Conservation (phyloP, 1,140 invertebrate species). For the Pteromalus puparum region DNA sequence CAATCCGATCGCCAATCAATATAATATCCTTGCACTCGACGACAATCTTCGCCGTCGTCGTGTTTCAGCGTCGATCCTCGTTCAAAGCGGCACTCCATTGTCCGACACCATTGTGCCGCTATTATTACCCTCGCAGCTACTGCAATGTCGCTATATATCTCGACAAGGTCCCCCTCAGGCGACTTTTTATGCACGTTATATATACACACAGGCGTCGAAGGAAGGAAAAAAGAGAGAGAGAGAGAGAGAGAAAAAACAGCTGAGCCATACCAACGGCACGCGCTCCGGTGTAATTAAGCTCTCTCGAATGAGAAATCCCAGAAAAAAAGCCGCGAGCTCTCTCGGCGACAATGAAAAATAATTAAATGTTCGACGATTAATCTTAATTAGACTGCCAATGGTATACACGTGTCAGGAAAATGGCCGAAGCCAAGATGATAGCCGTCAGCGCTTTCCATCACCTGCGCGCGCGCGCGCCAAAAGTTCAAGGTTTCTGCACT, state of each 20-base stretch:
- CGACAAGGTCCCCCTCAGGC: neutral
- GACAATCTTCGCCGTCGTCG: neutral
- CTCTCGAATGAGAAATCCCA: neutral
- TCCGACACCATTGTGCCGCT: neutral
- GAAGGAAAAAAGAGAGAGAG: no score
- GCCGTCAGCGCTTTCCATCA: neutral
- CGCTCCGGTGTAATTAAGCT: neutral
- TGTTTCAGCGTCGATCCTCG: neutral
- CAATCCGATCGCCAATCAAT: neutral
- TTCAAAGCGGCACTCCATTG: neutral
- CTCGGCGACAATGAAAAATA: neutral
- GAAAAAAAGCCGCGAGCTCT: neutral
- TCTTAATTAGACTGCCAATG: neutral
- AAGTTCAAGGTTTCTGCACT: slow-evolving; percentile 2
- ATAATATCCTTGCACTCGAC: neutral
- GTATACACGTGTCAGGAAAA: neutral
- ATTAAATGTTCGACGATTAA: neutral
- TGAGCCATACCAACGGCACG: neutral
- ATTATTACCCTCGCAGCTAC: neutral
- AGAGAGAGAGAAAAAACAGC: neutral
- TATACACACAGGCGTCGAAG: neutral
- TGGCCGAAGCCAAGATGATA: neutral
- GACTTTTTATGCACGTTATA: neutral
- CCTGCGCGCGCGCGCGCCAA: no score
- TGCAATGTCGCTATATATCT: neutral